A percentile compares a stretch with the other conserved stretches of the same genome.
phyloP scores from a whole-genome alignment of 30 jellyfish, hydroid and myxozoan genomes.

The Catostylus mosaicus region DNA sequence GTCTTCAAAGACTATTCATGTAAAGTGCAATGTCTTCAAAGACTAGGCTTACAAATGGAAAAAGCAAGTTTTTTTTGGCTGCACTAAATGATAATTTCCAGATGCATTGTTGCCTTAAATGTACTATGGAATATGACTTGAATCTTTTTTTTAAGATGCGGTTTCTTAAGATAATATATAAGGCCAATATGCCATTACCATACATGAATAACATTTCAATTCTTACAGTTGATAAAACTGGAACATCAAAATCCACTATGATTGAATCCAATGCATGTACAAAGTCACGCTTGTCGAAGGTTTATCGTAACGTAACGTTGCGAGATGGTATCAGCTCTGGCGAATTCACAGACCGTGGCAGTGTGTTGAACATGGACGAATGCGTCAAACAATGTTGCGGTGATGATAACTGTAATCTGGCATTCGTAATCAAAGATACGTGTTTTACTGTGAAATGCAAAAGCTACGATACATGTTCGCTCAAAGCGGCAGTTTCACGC shows the following conservation, averaged over 20 bases:
- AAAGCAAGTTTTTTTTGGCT: too few species aligned
- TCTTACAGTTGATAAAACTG: conserved; percentile 55
- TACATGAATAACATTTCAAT: not conserved
- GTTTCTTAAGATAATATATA: too few species aligned
- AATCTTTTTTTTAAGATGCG: too few species aligned
- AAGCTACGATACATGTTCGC: conserved; percentile 80
- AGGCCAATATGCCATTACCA: too few species aligned
- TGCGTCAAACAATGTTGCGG: conserved; percentile 88
- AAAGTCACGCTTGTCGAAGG: conserved; percentile 74
- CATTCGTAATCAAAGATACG: conserved; percentile 91
- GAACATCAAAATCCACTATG: conserved; percentile 61
- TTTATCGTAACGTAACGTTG: conserved; percentile 85
- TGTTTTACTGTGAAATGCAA: conserved; percentile 96
- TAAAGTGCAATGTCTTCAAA: too few species aligned
- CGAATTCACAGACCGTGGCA: conserved; percentile 93
- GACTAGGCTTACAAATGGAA: too few species aligned
- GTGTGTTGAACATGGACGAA: conserved; percentile 78
- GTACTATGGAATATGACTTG: too few species aligned
- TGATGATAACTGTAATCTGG: conserved; percentile 94
- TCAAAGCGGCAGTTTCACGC: conserved; percentile 89
- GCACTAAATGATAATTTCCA: too few species aligned
- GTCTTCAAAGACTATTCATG: too few species aligned
- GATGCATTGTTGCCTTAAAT: too few species aligned
- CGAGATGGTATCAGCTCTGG: conserved; percentile 96
- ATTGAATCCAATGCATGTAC: conserved; percentile 65